phyloP scores from a whole-genome alignment of 2,113 vertebrate species.

The Malaclemys terrapin region DNA sequence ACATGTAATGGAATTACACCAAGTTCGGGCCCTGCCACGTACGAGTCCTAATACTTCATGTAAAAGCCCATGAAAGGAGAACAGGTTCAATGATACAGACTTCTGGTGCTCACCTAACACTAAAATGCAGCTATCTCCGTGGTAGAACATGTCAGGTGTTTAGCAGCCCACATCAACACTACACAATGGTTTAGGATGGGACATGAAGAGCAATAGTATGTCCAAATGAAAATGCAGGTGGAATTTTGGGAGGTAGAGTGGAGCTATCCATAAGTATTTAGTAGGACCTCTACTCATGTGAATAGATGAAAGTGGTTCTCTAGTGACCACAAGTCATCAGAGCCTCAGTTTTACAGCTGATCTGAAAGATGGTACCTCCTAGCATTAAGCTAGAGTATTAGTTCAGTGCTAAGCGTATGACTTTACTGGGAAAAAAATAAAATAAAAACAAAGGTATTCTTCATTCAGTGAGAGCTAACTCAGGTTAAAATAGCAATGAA shows the following conservation, averaged over 20 bases:
- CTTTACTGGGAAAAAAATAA: no score
- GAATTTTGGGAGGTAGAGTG: constrained; percentile 19
- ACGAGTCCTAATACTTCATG: background rate
- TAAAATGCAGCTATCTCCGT: constrained; percentile 8
- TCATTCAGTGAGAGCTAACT: no score
- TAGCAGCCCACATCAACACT: background rate
- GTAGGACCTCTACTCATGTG: constrained; percentile 53
- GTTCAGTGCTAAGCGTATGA: background rate
- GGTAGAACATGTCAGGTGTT: background rate
- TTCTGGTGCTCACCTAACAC: background rate
- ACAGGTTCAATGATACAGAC: background rate
- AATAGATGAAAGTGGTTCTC: constrained; percentile 47
- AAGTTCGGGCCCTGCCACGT: background rate
- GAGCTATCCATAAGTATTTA: constrained; percentile 34
- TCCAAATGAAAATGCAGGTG: constrained; percentile 18
- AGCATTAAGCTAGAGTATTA: background rate
- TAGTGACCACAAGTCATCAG: background rate
- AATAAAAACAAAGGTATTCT: no score
- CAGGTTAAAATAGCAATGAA: no score
- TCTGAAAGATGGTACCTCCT: background rate
- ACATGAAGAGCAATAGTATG: background rate
- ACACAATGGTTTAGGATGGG: background rate
- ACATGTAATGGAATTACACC: background rate
- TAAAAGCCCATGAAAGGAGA: background rate
- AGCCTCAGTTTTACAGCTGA: background rate